phyloP scores from a whole-genome alignment of 2,113 vertebrate species.

The Oceanodroma tethys region DNA sequence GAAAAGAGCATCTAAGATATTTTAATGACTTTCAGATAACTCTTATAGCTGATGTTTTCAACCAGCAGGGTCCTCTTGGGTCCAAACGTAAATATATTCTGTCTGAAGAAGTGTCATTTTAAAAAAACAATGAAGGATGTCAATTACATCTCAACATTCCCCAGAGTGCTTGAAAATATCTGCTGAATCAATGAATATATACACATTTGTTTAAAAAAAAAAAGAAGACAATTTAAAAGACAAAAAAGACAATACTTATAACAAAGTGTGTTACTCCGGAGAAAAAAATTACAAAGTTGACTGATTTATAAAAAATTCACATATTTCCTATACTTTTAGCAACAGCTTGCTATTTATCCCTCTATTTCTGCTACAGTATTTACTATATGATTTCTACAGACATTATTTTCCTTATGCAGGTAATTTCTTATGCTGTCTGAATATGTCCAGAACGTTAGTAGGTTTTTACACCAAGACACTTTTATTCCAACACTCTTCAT shows the following conservation, averaged over 20 bases:
- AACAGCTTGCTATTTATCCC: not conserved
- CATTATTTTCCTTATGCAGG: not conserved
- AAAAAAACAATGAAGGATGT: not conserved
- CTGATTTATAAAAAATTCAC: not conserved
- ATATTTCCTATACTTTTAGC: not conserved
- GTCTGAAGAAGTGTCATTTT: not conserved
- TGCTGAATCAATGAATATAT: not conserved
- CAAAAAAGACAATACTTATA: not conserved
- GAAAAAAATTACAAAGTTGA: not conserved
- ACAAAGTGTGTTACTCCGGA: not conserved
- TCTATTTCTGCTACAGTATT: not conserved
- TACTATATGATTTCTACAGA: not conserved
- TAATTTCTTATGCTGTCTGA: not conserved
- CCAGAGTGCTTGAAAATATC: not conserved
- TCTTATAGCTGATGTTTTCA: not conserved
- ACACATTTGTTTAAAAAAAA: not conserved
- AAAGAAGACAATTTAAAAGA: too few species aligned
- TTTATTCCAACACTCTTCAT: not conserved
- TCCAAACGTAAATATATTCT: slow-evolving; percentile 1
- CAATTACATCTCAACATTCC: not conserved
- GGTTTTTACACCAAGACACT: not conserved
- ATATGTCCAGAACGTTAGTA: not conserved
- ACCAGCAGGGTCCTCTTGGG: not conserved
- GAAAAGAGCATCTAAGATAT: not conserved
- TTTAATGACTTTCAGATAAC: slow-evolving; percentile 27